These are phyloP conservation scores for Melangyna quadrimaculata DNA, from an alignment of 2,888 invertebrate genomes.

Conservation along the genomic window DNA sequence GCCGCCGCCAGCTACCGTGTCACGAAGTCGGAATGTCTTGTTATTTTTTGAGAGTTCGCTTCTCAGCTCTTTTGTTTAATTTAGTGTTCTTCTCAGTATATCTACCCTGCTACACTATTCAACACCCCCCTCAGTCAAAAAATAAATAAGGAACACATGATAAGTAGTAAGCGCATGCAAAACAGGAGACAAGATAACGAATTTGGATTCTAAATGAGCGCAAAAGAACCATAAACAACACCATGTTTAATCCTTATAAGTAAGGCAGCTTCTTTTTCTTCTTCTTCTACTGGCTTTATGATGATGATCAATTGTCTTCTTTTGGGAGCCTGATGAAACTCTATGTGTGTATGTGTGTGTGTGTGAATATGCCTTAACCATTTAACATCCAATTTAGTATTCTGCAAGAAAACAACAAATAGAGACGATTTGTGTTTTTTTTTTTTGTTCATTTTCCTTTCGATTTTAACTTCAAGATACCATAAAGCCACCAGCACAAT, in stretches of 20 bases:
- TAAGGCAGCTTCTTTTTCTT: slow-evolving; percentile 22
- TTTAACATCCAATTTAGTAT: slow-evolving; percentile 50
- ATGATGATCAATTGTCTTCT: slow-evolving; percentile 65
- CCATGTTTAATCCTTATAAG: slow-evolving; percentile 57
- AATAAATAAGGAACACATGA: neutral
- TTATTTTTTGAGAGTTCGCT: slow-evolving; percentile 57
- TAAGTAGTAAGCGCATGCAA: slow-evolving; percentile 11
- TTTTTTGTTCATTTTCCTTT: neutral
- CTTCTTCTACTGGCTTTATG: no score
- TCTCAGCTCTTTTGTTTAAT: slow-evolving; percentile 58
- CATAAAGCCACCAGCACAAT: slow-evolving; percentile 57
- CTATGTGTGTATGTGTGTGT: neutral
- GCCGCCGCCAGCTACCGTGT: slow-evolving; percentile 64
- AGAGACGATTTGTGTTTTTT: slow-evolving; percentile 17
- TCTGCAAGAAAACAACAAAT: slow-evolving; percentile 4
- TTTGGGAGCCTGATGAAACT: neutral
- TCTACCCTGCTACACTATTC: neutral
- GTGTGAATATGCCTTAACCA: neutral
- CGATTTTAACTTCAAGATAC: slow-evolving; percentile 30
- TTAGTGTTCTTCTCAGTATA: slow-evolving; percentile 16
- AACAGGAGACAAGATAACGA: slow-evolving; percentile 44
- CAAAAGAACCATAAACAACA: slow-evolving; percentile 47
- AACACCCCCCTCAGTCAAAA: slow-evolving; percentile 24
- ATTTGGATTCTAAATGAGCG: slow-evolving; percentile 65
- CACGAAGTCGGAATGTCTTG: slow-evolving; percentile 68